phyloP scores from a whole-genome alignment of 2,888 invertebrate genomes.

The Seira ritae region DNA sequence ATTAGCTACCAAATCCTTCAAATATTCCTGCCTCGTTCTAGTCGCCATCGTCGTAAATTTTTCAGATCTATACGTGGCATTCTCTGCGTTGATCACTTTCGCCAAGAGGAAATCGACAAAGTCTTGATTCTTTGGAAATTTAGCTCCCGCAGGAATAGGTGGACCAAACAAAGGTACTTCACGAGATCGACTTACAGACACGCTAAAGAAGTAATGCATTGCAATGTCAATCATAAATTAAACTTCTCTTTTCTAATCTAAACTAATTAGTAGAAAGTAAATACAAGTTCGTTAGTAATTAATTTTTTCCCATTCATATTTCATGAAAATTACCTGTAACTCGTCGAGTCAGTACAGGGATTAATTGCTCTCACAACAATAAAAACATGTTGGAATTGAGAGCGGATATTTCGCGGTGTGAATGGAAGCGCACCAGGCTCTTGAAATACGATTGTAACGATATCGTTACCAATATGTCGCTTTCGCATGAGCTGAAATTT shows the following conservation, averaged over 20 bases:
- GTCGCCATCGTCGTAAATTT: conserved; percentile 98
- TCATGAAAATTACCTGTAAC: conserved; percentile 82
- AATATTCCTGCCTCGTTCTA: conserved; percentile 94
- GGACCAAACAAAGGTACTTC: conserved; percentile 98
- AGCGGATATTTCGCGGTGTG: conserved; percentile 94
- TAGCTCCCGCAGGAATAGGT: conserved; percentile 90
- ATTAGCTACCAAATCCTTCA: conserved; percentile 93
- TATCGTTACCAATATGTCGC: conserved; percentile 98
- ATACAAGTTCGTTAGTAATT: not conserved
- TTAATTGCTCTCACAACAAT: conserved; percentile 92
- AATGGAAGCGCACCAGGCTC: conserved; percentile 95
- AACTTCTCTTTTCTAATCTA: conserved; percentile 3
- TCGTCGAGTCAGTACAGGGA: conserved; percentile 93
- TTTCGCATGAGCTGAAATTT: conserved; percentile 85
- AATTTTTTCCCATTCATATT: conserved; percentile 10
- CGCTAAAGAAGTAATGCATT: conserved; percentile 74
- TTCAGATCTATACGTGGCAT: conserved; percentile 95
- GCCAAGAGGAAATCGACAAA: conserved; percentile 96
- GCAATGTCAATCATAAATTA: conserved; percentile 1
- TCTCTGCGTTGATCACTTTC: conserved; percentile 97
- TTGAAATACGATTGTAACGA: conserved; percentile 97
- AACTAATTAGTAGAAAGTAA: conserved; percentile 21
- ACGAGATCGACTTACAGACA: conserved; percentile 86
- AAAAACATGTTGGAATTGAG: conserved; percentile 98
- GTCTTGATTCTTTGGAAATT: conserved; percentile 91